Percentiles rank a stretch among this genome's conserved stretches.
These are phyloP conservation scores for Plebejus argus DNA, from an alignment of 2,888 invertebrate genomes.

Conservation along the genomic window DNA sequence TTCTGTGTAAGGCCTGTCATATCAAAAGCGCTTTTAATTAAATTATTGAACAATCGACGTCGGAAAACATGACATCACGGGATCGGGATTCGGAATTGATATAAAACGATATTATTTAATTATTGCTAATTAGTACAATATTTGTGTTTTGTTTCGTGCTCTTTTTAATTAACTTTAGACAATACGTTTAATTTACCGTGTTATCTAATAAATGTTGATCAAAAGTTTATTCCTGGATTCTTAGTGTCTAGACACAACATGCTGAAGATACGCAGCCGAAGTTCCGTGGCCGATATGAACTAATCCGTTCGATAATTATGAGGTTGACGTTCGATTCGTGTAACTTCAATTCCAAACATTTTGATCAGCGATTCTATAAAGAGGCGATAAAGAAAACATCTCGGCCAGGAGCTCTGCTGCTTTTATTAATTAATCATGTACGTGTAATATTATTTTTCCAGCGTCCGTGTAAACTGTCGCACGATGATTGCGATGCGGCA, in stretches of 20 bases:
- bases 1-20: neutral
- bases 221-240: no score
- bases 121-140: neutral
- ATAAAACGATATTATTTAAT: neutral
- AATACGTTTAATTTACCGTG: neutral
- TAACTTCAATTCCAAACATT: no score
- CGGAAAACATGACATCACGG: constrained; percentile 11
- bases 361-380: no score
- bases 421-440: neutral
- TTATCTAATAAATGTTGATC: no score
- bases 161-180: neutral
- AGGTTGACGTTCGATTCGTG: no score
- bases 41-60: constrained; percentile 15
- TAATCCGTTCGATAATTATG: no score
- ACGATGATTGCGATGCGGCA: constrained; percentile 30
- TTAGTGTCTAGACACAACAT: no score
- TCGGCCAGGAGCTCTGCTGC: neutral
- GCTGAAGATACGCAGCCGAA: no score
- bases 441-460: neutral
- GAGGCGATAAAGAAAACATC: no score
- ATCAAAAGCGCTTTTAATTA: constrained; percentile 13
- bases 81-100: neutral
- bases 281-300: no score
- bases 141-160: neutral
- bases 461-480: neutral